Evolutionary conservation across 2,888 invertebrate genomes (phyloP).

Genomic region (Esperia sulphurella): DNA sequence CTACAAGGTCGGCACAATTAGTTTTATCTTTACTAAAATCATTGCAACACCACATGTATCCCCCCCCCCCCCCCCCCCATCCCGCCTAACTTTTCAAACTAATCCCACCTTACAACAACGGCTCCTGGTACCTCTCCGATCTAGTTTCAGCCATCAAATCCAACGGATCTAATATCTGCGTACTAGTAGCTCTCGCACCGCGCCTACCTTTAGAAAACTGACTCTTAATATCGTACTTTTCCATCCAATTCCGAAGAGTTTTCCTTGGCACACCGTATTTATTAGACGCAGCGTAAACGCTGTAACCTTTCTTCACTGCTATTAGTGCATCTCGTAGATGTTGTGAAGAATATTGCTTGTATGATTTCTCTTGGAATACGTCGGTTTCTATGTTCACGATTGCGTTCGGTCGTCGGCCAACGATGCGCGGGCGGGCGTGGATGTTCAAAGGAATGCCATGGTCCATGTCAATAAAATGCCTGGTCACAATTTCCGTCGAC

Average conservation of each 20-base stretch:
- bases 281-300: conserved; percentile 77
- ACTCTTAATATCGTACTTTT: conserved; percentile 76
- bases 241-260: conserved; percentile 79
- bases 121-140: conserved; percentile 51
- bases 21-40: too few species aligned
- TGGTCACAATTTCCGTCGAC: conserved; percentile 68
- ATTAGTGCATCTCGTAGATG: conserved; percentile 70
- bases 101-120: neutral
- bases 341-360: conserved; percentile 75
- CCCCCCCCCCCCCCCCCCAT: too few species aligned
- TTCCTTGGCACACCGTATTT: conserved; percentile 77
- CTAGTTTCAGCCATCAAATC: conserved; percentile 55
- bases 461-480: conserved; percentile 72
- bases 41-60: too few species aligned
- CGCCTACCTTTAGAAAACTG: conserved; percentile 73
- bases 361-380: conserved; percentile 71
- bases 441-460: conserved; percentile 67
- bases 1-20: too few species aligned
- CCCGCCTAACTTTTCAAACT: too few species aligned
- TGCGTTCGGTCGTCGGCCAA: conserved; percentile 63
- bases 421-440: conserved; percentile 64
- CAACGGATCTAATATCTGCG: conserved; percentile 52
- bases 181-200: conserved; percentile 41
- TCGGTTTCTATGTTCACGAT: conserved; percentile 72
- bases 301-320: conserved; percentile 74